Base-by-base conservation (phyloP, 1,140 invertebrate species). In the Plodia interpunctella region DNA sequence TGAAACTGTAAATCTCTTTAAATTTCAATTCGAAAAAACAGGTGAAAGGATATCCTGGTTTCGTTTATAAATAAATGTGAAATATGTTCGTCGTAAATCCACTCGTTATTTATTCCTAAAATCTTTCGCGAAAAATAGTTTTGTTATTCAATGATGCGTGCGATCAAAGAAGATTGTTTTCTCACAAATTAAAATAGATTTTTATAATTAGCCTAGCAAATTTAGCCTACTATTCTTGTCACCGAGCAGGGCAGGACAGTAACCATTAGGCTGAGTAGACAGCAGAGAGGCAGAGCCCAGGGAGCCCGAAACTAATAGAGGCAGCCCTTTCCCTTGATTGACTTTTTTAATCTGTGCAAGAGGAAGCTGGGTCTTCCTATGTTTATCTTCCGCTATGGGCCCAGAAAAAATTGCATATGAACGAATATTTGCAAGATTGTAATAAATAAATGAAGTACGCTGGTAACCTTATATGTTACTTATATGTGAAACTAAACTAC, bases 221-320 rank as follows among this genome's bases (percentile, higher is more conserved):
- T 77, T 79, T 73, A 76, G 68, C 65, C 73, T 81, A 80, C 21
- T 25, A 25, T 83, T 81, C 70, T 74, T 49, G 64, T 65, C 3
- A 28, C 59, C 59, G 75, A 83, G 79, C 17, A 5, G 17, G 10
- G 49, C 17, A 28, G 28, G 72, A 50, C 3, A 3, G 49, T 50
- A 50, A 11, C 49, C 2, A 50, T 9, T 19, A 4, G 3, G 38
- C 4, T 5, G 17, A 52, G 8, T 52, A 10, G 10, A 8, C 18
- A 66, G 57, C 60, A 65, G 70, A 56, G 35, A 38, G 63, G 65
- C 67, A 62, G 62, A 58, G 75, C 79, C 28, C 28, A 5, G 28
- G 28, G 4, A n/a, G n/a, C n/a, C n/a, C n/a, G n/a, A n/a, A n/a
- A n/a, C n/a, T n/a, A n/a, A n/a, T n/a, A n/a, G n/a, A n/a, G n/a